Percentiles rank a stretch among this genome's conserved stretches.
phyloP scores from a whole-genome alignment of 2,797 vertebrate genomes.

The Anableps anableps region DNA sequence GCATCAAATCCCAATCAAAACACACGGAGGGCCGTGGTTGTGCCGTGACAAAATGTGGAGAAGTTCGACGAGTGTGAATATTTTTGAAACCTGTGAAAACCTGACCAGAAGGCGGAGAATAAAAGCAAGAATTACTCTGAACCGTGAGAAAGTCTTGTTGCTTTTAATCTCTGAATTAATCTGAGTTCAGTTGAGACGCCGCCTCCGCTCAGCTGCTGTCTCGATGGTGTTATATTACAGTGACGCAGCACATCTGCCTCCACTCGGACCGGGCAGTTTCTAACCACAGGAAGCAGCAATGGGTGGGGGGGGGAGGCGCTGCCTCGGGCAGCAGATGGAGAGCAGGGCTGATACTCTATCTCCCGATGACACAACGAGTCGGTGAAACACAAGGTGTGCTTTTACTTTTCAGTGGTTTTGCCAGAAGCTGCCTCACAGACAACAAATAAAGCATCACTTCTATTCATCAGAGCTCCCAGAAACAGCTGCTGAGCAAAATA shows the following conservation, averaged over 20 bases:
- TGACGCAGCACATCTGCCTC: constrained; percentile 49
- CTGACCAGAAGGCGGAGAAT: neutral
- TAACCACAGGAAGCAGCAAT: constrained; percentile 10
- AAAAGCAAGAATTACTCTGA: neutral
- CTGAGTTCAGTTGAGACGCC: neutral
- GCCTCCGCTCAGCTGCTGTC: constrained; percentile 6
- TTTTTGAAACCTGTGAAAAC: neutral
- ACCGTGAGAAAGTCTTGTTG: neutral
- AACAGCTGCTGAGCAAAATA: neutral
- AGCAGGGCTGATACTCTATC: constrained; percentile 48
- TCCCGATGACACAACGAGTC: constrained; percentile 20
- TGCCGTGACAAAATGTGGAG: neutral
- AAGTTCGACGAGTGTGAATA: neutral
- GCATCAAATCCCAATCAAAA: too few species aligned
- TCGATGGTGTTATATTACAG: constrained; percentile 47
- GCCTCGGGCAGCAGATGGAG: constrained; percentile 57
- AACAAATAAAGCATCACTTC: neutral
- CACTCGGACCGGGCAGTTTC: constrained; percentile 35
- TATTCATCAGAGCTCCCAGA: neutral
- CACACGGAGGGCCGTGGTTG: neutral
- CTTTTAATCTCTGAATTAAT: neutral
- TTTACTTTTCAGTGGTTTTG: constrained; percentile 32
- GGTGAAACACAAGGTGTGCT: constrained; percentile 46
- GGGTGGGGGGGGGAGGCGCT: neutral
- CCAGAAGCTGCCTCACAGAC: constrained; percentile 13